Evolutionary conservation across 2,888 invertebrate genomes (phyloP).

Genomic region (Lepas anatifera): DNA sequence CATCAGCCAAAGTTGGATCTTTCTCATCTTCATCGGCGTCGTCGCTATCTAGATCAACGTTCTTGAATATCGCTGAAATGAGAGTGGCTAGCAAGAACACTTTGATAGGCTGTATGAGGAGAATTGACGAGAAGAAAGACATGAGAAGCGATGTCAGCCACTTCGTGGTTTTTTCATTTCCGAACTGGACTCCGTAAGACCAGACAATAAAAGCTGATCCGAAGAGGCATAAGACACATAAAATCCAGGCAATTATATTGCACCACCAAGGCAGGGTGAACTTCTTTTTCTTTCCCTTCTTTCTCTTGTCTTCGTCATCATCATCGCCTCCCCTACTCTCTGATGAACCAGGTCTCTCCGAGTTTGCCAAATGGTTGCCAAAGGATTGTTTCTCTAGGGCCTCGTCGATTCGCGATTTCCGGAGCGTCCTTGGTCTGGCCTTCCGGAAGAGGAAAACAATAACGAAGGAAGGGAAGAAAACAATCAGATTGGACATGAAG

Average conservation of each 20-base stretch:
- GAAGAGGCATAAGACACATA: slow-evolving; percentile 33
- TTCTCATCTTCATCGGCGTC: slow-evolving; percentile 29
- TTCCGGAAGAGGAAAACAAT: slow-evolving; percentile 37
- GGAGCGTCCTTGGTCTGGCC: slow-evolving; percentile 16
- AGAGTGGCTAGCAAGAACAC: slow-evolving; percentile 30
- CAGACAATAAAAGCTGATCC: slow-evolving; percentile 35
- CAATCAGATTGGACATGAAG: slow-evolving; percentile 35
- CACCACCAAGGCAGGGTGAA: slow-evolving; percentile 30
- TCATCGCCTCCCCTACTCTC: background rate
- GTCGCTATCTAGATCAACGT: slow-evolving; percentile 28
- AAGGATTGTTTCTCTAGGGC: slow-evolving; percentile 24
- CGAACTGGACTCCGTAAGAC: slow-evolving; percentile 35
- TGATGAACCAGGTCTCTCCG: background rate
- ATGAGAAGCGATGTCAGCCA: slow-evolving; percentile 40
- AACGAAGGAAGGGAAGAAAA: slow-evolving; percentile 36
- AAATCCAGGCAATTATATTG: slow-evolving; percentile 35
- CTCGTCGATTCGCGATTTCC: slow-evolving; percentile 21
- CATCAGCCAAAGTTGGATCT: slow-evolving; percentile 23
- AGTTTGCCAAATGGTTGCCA: background rate
- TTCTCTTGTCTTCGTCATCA: background rate
- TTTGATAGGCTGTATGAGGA: slow-evolving; percentile 40
- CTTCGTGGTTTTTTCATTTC: slow-evolving; percentile 36
- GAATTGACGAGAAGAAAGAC: slow-evolving; percentile 37
- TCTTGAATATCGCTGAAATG: slow-evolving; percentile 27
- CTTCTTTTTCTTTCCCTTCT: slow-evolving; percentile 24